Evolutionary conservation across 30 jellyfish, hydroid and myxozoan genomes (phyloP).

Genomic region (Pseudorhiza aurosa): DNA sequence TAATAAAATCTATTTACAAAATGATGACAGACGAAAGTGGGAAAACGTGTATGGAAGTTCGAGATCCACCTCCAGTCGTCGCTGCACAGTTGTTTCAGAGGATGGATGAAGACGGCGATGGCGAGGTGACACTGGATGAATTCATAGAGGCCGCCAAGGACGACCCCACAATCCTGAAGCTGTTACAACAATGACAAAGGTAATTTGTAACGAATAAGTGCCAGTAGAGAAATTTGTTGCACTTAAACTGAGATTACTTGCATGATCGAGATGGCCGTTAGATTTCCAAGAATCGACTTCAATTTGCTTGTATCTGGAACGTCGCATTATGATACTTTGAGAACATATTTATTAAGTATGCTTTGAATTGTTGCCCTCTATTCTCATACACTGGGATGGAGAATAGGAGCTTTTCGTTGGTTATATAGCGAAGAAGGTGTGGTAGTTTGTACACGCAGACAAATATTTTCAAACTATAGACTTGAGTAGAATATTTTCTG

Average conservation of each 20-base stretch:
- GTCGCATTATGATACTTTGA: too few relatives aligned
- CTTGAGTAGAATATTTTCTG: constrained; percentile 25
- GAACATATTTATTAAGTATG: too few relatives aligned
- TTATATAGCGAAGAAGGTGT: background rate
- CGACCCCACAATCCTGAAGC: constrained; percentile 92
- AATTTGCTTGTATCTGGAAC: background rate
- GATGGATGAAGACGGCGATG: constrained; percentile 99
- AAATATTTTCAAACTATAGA: constrained; percentile 10
- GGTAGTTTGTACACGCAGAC: constrained; percentile 12
- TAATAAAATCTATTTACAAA: constrained; percentile 82
- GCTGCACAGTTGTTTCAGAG: constrained; percentile 91
- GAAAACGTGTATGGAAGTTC: constrained; percentile 44
- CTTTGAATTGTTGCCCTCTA: too few relatives aligned
- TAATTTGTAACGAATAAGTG: background rate
- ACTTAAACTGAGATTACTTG: background rate
- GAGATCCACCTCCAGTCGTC: constrained; percentile 87
- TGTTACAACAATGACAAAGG: constrained; percentile 83
- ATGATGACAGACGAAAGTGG: constrained; percentile 94
- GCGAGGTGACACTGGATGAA: constrained; percentile 97
- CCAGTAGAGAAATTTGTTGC: constrained; percentile 1
- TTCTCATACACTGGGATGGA: too few relatives aligned
- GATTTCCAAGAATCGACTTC: background rate
- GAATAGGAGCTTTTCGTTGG: too few relatives aligned
- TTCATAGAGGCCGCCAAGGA: constrained; percentile 97
- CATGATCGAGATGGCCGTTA: background rate